Evolutionary conservation across 2,113 vertebrate genomes (phyloP).

Genomic region (Neopipo cinnamomea): DNA sequence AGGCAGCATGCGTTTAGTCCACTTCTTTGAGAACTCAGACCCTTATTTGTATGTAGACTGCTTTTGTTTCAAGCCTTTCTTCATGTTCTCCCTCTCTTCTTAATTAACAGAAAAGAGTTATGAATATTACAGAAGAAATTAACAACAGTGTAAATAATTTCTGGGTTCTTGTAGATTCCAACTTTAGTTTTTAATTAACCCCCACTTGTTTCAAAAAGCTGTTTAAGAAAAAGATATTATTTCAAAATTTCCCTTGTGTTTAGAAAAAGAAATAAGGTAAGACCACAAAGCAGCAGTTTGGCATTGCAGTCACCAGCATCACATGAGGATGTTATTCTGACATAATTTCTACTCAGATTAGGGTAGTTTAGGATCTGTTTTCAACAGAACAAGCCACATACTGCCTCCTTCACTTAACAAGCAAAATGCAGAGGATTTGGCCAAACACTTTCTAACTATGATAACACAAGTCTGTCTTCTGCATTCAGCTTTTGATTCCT

Average conservation of each 20-base stretch:
- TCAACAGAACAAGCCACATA: not conserved
- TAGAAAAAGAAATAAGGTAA: not conserved
- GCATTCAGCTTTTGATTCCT: not conserved
- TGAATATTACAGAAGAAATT: constrained; percentile 81
- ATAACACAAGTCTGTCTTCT: not conserved
- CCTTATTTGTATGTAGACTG: constrained; percentile 66
- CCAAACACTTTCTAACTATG: not conserved
- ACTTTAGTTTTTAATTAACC: constrained; percentile 75
- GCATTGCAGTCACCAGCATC: not conserved
- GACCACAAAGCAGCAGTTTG: not conserved
- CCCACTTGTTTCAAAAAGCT: constrained; percentile 55
- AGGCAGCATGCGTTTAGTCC: not conserved
- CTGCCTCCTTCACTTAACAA: not conserved
- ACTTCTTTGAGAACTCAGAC: constrained; percentile 44
- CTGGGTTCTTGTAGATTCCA: constrained; percentile 72
- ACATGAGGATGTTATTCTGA: not conserved
- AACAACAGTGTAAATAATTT: constrained; percentile 77
- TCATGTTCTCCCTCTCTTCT: constrained; percentile 68
- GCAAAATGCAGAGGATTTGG: not conserved
- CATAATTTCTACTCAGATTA: not conserved
- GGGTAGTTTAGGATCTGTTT: not conserved
- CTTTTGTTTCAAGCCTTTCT: constrained; percentile 59
- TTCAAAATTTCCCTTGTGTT: constrained; percentile 28
- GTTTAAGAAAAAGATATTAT: constrained; percentile 12
- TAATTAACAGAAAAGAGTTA: constrained; percentile 77